Percentiles rank a stretch among this genome's conserved stretches.
Evolutionary conservation across 2,888 invertebrate genomes (phyloP).

Genomic region (Norana najaformis): DNA sequence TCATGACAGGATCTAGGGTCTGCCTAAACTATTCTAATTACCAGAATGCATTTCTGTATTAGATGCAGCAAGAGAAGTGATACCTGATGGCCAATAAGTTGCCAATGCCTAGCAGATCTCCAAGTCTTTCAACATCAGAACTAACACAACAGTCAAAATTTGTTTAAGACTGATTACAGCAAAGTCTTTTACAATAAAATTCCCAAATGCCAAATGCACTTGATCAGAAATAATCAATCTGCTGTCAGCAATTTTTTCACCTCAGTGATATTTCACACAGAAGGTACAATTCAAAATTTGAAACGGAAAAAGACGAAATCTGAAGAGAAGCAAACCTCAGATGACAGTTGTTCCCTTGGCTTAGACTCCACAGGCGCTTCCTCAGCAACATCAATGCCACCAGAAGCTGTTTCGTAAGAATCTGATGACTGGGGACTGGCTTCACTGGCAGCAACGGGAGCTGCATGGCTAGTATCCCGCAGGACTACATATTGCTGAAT

Average conservation of each 20-base stretch:
- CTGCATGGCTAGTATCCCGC: background rate
- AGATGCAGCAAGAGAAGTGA: too few relatives aligned
- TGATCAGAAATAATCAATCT: background rate
- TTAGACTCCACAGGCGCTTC: background rate
- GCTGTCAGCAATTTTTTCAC: background rate
- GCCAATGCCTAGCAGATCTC: too few relatives aligned
- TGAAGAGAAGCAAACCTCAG: background rate
- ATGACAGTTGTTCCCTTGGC: background rate
- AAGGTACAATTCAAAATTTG: too few relatives aligned
- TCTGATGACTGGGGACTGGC: conserved; percentile 27
- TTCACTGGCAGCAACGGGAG: conserved; percentile 14
- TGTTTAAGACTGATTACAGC: background rate
- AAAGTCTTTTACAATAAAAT: background rate
- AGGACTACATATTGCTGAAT: conserved; percentile 40
- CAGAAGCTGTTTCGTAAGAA: conserved; percentile 26
- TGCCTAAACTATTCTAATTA: background rate
- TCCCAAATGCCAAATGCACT: background rate
- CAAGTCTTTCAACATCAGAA: too few relatives aligned
- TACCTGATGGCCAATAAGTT: too few relatives aligned
- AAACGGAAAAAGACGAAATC: background rate
- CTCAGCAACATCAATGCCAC: background rate
- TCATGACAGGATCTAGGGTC: background rate
- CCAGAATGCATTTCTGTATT: too few relatives aligned
- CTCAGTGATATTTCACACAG: background rate
- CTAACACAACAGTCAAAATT: too few relatives aligned